phyloP scores from a whole-genome alignment of 2,113 vertebrate genomes.

The Delphinapterus leucas region DNA sequence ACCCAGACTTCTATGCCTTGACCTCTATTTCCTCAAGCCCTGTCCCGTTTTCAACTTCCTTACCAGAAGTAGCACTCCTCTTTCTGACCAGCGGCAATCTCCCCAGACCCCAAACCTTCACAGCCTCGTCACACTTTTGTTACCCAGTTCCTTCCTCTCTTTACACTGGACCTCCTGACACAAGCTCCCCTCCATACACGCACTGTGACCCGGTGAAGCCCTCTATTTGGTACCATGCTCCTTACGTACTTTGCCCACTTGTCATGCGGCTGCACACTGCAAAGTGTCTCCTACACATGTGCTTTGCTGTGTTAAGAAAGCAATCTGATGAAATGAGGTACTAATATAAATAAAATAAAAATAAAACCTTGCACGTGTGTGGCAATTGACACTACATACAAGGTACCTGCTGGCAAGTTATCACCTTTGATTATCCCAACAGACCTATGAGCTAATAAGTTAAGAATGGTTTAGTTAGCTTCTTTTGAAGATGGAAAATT shows the following conservation, averaged over 20 bases:
- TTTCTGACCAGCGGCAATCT: background rate
- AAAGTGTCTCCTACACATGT: background rate
- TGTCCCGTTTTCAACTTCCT: background rate
- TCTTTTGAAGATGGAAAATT: background rate
- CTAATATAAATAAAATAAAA: background rate
- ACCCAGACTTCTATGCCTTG: background rate
- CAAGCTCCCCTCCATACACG: background rate
- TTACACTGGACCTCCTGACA: background rate
- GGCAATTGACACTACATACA: background rate
- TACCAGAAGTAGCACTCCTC: background rate
- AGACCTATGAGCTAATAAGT: background rate
- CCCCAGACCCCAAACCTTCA: background rate
- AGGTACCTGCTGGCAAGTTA: background rate
- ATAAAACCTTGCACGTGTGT: background rate
- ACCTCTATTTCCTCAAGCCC: background rate
- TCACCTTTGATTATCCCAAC: background rate
- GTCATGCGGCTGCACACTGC: background rate
- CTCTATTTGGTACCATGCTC: background rate
- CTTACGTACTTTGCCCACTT: background rate
- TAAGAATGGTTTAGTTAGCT: background rate
- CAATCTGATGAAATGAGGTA: background rate
- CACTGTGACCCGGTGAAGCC: rapidly evolving
- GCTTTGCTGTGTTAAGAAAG: background rate
- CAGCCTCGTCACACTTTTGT: background rate
- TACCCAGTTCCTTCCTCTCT: background rate